A percentile compares a stretch with the other conserved stretches of the same genome.
Evolutionary conservation across 1,140 invertebrate species (phyloP).

Genomic region (Drosophila ananassae): DNA sequence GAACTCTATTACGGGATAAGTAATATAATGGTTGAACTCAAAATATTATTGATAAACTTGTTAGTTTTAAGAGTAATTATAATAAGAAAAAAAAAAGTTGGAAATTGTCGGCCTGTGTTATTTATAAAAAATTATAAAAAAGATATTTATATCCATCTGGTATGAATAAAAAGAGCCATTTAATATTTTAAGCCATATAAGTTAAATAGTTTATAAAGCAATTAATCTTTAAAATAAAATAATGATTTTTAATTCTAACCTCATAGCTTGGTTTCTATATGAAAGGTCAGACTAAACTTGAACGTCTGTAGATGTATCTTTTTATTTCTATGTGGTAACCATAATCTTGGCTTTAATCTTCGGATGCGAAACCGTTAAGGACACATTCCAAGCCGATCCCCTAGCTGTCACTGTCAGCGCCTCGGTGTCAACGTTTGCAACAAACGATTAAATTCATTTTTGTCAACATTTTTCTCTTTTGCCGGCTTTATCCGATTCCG

Average conservation of each 20-base stretch:
- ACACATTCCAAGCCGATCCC: slow-evolving; percentile 61
- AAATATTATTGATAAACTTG: no score
- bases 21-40: no score
- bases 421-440: slow-evolving; percentile 61
- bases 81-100: no score
- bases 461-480: slow-evolving; percentile 69
- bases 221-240: neutral
- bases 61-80: no score
- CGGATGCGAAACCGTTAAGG: slow-evolving; percentile 58
- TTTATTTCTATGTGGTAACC: slow-evolving; percentile 1
- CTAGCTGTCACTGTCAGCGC: slow-evolving; percentile 34
- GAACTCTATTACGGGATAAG: no score
- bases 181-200: no score
- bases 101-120: neutral
- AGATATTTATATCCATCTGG: neutral
- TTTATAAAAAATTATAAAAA: neutral
- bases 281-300: slow-evolving; percentile 2
- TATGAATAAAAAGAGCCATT: no score
- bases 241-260: neutral
- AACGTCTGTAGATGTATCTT: neutral
- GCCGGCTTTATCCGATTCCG: slow-evolving; percentile 54
- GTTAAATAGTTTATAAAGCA: no score
- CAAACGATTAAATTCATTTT: slow-evolving; percentile 73
- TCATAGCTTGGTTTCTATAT: neutral
- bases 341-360: slow-evolving; percentile 33